A percentile compares a stretch with the other conserved stretches of the same genome.
Conservation (phyloP, 2,888 invertebrate genomes). For the Dastarcus helophoroides region DNA sequence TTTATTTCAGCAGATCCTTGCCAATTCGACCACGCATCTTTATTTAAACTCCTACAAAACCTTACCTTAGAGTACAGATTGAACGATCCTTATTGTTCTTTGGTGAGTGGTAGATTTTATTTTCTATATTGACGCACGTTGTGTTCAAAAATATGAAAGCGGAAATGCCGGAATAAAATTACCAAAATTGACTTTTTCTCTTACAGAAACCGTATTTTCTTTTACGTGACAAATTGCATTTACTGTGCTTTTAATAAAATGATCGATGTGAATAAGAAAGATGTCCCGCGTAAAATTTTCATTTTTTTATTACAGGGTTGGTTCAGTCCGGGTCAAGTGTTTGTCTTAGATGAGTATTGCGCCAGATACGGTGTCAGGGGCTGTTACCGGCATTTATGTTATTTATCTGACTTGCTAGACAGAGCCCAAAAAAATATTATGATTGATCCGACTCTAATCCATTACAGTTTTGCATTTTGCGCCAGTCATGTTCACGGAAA, state of each 20-base stretch:
- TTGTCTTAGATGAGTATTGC: conserved; percentile 96
- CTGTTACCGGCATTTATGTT: conserved; percentile 93
- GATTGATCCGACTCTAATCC: conserved; percentile 97
- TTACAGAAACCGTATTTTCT: no score
- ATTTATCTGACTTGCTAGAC: conserved; percentile 88
- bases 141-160: no score
- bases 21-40: conserved; percentile 86
- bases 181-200: no score
- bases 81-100: conserved; percentile 94
- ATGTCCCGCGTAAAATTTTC: conserved; percentile 1
- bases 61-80: conserved; percentile 89
- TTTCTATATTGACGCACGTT: no score
- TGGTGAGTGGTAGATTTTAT: conserved; percentile 73
- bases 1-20: conserved; percentile 99
- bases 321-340: conserved; percentile 99
- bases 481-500: conserved; percentile 99
- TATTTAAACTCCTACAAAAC: conserved; percentile 87
- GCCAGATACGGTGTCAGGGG: conserved; percentile 95
- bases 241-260: no score
- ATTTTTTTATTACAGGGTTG: conserved; percentile 61
- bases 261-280: no score
- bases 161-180: no score
- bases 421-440: conserved; percentile 84
- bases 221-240: no score
- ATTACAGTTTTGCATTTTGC: conserved; percentile 99